A percentile compares a stretch with the other conserved stretches of the same genome.
Conservation (phyloP, 2,797 vertebrate species). For the Lerista edwardsae region DNA sequence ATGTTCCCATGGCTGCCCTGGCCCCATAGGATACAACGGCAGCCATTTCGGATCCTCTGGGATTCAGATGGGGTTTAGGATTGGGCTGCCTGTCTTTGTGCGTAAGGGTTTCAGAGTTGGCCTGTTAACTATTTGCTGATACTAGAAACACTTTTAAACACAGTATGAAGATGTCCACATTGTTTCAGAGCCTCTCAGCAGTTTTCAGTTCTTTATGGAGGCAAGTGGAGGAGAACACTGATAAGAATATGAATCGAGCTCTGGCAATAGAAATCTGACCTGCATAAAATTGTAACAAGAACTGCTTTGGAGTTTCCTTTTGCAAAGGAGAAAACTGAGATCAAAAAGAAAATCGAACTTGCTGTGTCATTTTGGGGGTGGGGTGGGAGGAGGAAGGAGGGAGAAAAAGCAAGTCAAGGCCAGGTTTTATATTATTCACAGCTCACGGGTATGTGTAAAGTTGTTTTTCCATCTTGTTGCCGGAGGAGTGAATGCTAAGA, state of each 20-base stretch:
- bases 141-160: background rate
- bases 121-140: background rate
- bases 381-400: background rate
- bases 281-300: background rate
- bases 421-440: background rate
- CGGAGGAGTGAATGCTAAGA: background rate
- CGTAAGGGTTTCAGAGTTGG: no score
- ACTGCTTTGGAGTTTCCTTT: slow-evolving; percentile 2
- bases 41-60: no score
- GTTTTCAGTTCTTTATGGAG: background rate
- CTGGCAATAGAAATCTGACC: background rate
- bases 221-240: background rate
- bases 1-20: no score
- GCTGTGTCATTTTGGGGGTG: background rate
- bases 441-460: background rate
- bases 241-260: background rate
- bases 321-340: background rate
- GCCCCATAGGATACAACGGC: no score
- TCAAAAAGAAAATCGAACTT: slow-evolving; percentile 1
- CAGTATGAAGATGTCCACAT: background rate
- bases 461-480: background rate
- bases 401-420: slow-evolving; percentile 6
- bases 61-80: no score
- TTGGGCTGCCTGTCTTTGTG: no score
- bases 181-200: background rate